A percentile compares a stretch with the other conserved stretches of the same genome.
phyloP scores from a whole-genome alignment of 2,888 invertebrate species.

The Philopedon plagiatum region DNA sequence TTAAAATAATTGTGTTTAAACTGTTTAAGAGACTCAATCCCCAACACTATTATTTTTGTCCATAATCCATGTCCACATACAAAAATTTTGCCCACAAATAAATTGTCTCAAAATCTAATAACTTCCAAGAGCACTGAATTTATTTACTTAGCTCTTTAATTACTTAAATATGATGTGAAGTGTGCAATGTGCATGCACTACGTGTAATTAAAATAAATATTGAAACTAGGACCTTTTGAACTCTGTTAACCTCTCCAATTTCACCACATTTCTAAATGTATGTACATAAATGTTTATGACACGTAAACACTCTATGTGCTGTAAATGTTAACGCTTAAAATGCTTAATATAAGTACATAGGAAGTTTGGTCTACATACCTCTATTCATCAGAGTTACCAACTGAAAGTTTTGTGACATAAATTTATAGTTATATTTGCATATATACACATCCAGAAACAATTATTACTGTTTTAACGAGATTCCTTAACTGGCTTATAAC shows the following conservation, averaged over 20 bases:
- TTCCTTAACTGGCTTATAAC: background rate
- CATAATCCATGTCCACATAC: too few species aligned
- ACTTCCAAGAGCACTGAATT: background rate
- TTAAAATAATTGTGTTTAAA: too few species aligned
- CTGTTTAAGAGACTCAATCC: too few species aligned
- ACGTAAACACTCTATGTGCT: background rate
- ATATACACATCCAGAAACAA: background rate
- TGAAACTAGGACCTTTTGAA: background rate
- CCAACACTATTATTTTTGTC: too few species aligned
- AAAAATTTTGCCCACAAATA: too few species aligned
- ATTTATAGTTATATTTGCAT: constrained; percentile 18
- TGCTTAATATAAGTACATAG: constrained; percentile 22
- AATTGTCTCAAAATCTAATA: too few species aligned
- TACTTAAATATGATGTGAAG: too few species aligned
- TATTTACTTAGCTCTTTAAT: background rate
- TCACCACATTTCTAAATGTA: background rate
- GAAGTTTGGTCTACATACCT: constrained; percentile 15
- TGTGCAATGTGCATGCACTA: background rate
- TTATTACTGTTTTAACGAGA: background rate
- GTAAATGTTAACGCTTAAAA: constrained; percentile 13
- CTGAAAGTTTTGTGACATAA: constrained; percentile 18
- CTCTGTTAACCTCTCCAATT: background rate
- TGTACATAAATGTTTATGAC: background rate
- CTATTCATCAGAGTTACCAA: constrained; percentile 4
- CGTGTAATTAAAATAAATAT: background rate